These are phyloP conservation scores for Aspidapion aeneum DNA, from an alignment of 2,888 invertebrate genomes.

Conservation along the genomic window DNA sequence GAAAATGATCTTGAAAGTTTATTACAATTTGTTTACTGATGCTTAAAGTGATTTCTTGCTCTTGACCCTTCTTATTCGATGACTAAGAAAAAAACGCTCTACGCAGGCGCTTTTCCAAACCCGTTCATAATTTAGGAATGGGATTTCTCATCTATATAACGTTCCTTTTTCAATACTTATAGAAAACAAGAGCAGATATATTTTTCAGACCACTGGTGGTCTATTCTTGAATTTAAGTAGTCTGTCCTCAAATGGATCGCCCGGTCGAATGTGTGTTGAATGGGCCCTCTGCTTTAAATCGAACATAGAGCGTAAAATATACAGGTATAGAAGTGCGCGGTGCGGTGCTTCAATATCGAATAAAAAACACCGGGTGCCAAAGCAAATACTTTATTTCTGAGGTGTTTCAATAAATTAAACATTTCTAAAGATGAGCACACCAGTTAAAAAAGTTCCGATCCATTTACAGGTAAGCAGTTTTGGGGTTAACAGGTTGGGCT, in stretches of 20 bases:
- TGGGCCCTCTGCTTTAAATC: neutral
- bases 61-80: too few relatives aligned
- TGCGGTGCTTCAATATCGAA: neutral
- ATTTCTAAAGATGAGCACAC: constrained; percentile 60
- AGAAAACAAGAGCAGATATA: too few relatives aligned
- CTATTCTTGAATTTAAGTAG: neutral
- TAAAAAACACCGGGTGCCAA: neutral
- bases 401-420: neutral
- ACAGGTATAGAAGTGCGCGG: neutral
- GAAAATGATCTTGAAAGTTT: too few relatives aligned
- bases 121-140: too few relatives aligned
- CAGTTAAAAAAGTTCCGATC: constrained; percentile 93
- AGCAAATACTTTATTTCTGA: neutral
- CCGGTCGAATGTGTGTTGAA: constrained; percentile 8
- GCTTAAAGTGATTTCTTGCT: too few relatives aligned
- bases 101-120: too few relatives aligned
- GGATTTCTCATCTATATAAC: too few relatives aligned
- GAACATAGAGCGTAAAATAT: neutral
- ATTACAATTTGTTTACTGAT: too few relatives aligned
- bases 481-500: neutral
- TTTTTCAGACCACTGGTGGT: too few relatives aligned
- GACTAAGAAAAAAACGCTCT: too few relatives aligned
- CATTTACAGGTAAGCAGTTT: constrained; percentile 75
- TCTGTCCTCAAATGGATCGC: constrained; percentile 8
- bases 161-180: too few relatives aligned